Evolutionary conservation across 2,888 invertebrate species (phyloP).

Genomic region (Apocheima hispidaria): DNA sequence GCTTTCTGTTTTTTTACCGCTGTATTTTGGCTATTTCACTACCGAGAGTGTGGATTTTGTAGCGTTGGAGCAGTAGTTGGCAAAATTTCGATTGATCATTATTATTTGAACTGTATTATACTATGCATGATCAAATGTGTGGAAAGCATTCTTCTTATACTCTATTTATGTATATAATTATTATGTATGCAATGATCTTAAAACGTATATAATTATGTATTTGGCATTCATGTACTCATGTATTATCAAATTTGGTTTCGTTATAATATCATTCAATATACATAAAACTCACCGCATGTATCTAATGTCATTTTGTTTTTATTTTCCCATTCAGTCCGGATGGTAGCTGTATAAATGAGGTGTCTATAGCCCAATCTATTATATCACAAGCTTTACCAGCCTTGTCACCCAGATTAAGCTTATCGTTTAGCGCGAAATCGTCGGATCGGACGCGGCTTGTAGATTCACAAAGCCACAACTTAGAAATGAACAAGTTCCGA

Average conservation of each 20-base stretch:
- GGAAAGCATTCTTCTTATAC: conserved; percentile 81
- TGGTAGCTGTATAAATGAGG: conserved; percentile 84
- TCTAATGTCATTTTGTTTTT: conserved; percentile 53
- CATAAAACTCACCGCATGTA: conserved; percentile 51
- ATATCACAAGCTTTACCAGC: conserved; percentile 84
- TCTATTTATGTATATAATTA: conserved; percentile 38
- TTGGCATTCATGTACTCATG: conserved; percentile 28
- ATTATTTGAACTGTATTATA: conserved; percentile 56
- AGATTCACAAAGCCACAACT: conserved; percentile 58
- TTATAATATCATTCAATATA: background rate
- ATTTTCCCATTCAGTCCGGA: conserved; percentile 75
- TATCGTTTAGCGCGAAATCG: conserved; percentile 79
- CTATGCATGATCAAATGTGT: conserved; percentile 37
- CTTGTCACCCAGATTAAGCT: conserved; percentile 75
- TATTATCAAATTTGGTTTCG: conserved; percentile 4
- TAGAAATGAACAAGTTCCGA: conserved; percentile 75
- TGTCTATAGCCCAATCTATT: conserved; percentile 84
- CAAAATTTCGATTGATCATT: conserved; percentile 47
- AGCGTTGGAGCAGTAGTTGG: conserved; percentile 49
- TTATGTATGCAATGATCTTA: conserved; percentile 41
- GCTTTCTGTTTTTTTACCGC: conserved; percentile 75
- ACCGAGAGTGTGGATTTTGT: conserved; percentile 45
- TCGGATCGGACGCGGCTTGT: conserved; percentile 81
- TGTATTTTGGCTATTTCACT: conserved; percentile 58
- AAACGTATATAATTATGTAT: conserved; percentile 38